Conservation (phyloP, 2,113 vertebrate species). For the Callospermophilus lateralis region DNA sequence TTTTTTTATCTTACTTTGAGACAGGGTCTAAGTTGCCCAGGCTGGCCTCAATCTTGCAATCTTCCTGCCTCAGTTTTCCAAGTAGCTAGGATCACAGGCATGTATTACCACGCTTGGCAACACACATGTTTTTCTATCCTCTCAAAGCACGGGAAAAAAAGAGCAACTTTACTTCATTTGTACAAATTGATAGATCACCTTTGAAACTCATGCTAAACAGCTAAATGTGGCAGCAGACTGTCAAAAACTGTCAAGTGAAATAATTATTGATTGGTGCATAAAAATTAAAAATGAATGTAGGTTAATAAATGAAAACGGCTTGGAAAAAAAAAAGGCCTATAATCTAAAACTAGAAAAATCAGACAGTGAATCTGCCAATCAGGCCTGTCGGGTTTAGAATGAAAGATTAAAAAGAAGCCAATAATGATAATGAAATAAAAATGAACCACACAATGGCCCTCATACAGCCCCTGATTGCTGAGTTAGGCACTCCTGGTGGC, state of each 20-base stretch:
- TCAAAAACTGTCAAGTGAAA: slow-evolving; percentile 84
- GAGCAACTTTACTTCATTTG: slow-evolving; percentile 81
- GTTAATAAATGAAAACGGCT: slow-evolving; percentile 76
- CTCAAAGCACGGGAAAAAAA: slow-evolving; percentile 77
- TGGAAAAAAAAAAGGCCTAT: slow-evolving; percentile 76
- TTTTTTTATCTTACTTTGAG: not conserved
- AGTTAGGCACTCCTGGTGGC: not conserved
- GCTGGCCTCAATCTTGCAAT: not conserved
- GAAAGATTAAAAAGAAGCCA: slow-evolving; percentile 39
- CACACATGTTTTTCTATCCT: slow-evolving; percentile 46
- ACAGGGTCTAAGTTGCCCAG: not conserved
- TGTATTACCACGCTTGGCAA: not conserved
- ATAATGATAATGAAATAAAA: not conserved
- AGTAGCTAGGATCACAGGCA: not conserved
- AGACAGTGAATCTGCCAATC: slow-evolving; percentile 56
- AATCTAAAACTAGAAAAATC: slow-evolving; percentile 76
- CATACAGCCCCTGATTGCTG: not conserved
- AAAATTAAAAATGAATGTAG: slow-evolving; percentile 84
- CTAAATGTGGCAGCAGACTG: slow-evolving; percentile 77
- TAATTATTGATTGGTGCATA: slow-evolving; percentile 83
- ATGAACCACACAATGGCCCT: not conserved
- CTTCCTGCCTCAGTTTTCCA: not conserved
- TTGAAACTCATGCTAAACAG: slow-evolving; percentile 81
- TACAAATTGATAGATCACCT: slow-evolving; percentile 81
- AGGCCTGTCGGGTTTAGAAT: slow-evolving; percentile 39